Percentiles rank a stretch among this genome's conserved stretches.
Conservation (phyloP, 1,140 invertebrate genomes). For the Pinna nobilis region DNA sequence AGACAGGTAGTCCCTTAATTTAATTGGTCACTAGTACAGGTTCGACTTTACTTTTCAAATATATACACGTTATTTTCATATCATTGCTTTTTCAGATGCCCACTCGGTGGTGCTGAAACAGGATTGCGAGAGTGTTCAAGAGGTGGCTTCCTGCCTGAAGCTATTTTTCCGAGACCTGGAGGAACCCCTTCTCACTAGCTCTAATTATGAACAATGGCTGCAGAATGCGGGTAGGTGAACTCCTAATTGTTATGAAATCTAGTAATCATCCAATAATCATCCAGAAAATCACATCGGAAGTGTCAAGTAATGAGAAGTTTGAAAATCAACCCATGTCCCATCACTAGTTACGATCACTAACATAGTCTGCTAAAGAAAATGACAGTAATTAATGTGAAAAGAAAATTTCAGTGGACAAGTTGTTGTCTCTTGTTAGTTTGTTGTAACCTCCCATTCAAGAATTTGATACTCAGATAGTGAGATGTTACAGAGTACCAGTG, state of each 20-base stretch:
- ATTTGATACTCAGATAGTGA: no score
- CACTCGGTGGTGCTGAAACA: constrained; percentile 87
- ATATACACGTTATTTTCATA: not conserved
- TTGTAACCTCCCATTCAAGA: no score
- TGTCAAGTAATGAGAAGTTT: no score
- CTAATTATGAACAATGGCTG: constrained; percentile 78
- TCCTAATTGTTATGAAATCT: not conserved
- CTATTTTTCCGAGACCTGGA: constrained; percentile 84
- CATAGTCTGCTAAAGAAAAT: no score
- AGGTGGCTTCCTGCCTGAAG: constrained; percentile 89
- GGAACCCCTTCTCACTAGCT: constrained; percentile 73
- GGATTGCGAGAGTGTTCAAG: constrained; percentile 86
- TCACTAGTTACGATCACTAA: no score
- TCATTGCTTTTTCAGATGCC: constrained; percentile 78
- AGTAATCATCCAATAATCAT: not conserved
- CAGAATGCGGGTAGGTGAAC: constrained; percentile 72
- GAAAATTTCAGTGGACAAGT: no score
- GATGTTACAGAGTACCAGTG: no score
- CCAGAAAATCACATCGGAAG: no score
- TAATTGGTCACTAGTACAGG: not conserved
- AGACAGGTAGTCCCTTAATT: not conserved
- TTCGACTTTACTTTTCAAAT: not conserved
- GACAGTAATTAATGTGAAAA: no score
- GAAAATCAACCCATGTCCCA: no score
- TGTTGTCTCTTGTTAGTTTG: no score